A percentile compares a stretch with the other conserved stretches of the same genome.
phyloP scores from a whole-genome alignment of 2,888 invertebrate species.

The Ditula angustiorana region DNA sequence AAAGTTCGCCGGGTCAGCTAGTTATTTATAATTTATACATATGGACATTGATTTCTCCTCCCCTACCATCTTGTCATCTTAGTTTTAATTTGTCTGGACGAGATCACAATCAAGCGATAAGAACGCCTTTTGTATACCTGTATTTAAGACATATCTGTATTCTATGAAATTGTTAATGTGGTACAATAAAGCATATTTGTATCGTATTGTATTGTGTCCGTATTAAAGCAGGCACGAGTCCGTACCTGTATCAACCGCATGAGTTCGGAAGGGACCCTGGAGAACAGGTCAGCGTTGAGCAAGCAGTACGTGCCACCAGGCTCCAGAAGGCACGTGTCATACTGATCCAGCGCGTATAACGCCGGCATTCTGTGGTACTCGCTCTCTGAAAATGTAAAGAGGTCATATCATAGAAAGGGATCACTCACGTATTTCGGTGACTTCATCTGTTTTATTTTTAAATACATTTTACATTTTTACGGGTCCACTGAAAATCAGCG shows the following conservation, averaged over 20 bases:
- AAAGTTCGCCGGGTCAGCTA: no score
- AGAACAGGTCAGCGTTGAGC: conserved; percentile 59
- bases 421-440: background rate
- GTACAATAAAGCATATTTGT: background rate
- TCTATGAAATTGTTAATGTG: background rate
- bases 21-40: no score
- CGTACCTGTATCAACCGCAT: conserved; percentile 67
- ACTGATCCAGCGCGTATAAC: conserved; percentile 68
- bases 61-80: no score
- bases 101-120: no score
- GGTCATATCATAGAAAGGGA: background rate
- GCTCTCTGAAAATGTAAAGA: conserved; percentile 56
- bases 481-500: no score
- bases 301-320: conserved; percentile 66
- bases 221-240: background rate
- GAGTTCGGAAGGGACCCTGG: conserved; percentile 53
- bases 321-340: conserved; percentile 59
- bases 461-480: no score
- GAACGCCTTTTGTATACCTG: no score
- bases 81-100: no score
- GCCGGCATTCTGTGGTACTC: conserved; percentile 71
- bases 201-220: no score
- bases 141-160: no score
- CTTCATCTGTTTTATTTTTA: background rate
- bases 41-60: no score